phyloP scores from a whole-genome alignment of 2,113 vertebrate species.

The Probosciger aterrimus region DNA sequence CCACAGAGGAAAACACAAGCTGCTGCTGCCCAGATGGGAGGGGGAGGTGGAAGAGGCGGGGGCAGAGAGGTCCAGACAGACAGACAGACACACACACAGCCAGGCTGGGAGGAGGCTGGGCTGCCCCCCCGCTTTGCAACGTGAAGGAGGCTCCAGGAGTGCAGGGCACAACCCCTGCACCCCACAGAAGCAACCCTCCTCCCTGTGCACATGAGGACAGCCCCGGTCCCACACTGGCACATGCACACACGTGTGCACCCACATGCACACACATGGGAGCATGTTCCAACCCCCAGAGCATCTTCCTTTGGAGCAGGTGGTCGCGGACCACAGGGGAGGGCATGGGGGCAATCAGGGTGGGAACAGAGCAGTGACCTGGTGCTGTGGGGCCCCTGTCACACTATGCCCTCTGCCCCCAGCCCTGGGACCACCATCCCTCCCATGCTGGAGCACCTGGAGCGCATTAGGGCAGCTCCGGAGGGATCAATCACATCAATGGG shows the following conservation, averaged over 20 bases:
- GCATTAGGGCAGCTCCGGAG: too few species aligned
- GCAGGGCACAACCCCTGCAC: too few species aligned
- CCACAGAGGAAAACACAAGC: neutral
- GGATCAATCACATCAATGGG: rapidly evolving
- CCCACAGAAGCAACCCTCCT: neutral
- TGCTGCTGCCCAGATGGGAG: neutral
- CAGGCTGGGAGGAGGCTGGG: rapidly evolving
- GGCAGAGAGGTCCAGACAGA: neutral
- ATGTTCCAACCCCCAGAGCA: neutral
- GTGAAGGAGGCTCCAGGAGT: neutral
- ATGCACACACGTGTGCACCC: too few species aligned
- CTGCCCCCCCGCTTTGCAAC: rapidly evolving
- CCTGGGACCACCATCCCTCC: neutral
- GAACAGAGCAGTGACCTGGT: neutral
- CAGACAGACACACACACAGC: neutral
- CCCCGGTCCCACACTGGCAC: neutral
- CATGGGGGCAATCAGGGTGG: neutral
- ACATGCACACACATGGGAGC: rapidly evolving
- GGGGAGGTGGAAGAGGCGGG: neutral
- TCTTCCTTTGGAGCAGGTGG: rapidly evolving
- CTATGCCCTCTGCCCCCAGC: neutral
- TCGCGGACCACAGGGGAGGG: neutral
- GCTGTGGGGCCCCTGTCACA: neutral
- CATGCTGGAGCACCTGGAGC: rapidly evolving
- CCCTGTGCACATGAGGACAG: neutral